Base-by-base conservation (phyloP, 1,140 invertebrate genomes). In the Chironomus striatipennis region DNA sequence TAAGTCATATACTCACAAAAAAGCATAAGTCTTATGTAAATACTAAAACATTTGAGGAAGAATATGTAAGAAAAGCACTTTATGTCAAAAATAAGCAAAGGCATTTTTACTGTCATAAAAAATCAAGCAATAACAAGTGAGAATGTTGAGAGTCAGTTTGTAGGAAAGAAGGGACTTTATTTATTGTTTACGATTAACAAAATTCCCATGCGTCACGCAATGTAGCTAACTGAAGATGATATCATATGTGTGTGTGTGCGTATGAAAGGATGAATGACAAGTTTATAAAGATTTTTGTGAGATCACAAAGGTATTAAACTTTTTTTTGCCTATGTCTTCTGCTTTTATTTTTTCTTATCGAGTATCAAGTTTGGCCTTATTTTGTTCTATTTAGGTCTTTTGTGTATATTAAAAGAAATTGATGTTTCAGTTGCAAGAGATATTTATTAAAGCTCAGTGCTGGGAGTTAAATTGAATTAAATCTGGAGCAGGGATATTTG, bases 51-150 rank as follows among this genome's bases (percentile, higher is more conserved):
- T 34, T 34, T 34, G 24, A 34, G 24, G 1, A 34, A 34, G 24
- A 34, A 34, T 34, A 34, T 34, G 24, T 34, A 5, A 2, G 24
- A 5, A 34, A 34, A 34, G 24, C 24, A 47, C 15, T 47, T 15
- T 47, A 47, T 9, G 15, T 10, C 43, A 47, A 47, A 15, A 47
- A 47, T 3, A 47, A 10, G 43, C 4, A 57, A 57, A 57, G n/a
- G 47, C 47, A 47, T 57, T 70, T 70, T 20, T 34, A 34, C 24
- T 70, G 65, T 70, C 65, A 70, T 70, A 70, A 70, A 67, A 70
- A 4, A 70, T 57, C 47, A 57, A 57, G n/a, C 17, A 70, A 34
- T 34, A 34, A 34, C 24, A 34, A 34, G 24, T 5, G 24, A 2
- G 24, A 34, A 5, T 34, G 24, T 34, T 34, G 24, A 34, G 24